phyloP scores from a whole-genome alignment of 2,888 invertebrate species.

The Rotaria sp. region DNA sequence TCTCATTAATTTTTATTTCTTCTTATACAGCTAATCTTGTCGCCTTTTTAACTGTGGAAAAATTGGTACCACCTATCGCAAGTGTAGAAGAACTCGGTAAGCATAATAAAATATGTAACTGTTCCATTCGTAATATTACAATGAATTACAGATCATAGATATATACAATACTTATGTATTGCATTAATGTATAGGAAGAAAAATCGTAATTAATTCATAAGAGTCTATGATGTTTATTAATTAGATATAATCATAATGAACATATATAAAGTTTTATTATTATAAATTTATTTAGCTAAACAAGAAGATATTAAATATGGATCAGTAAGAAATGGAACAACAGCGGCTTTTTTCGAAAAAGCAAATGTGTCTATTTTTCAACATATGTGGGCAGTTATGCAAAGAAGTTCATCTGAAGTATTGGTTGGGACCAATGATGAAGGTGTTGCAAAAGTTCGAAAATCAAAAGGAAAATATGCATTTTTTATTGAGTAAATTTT shows the following conservation, averaged over 20 bases:
- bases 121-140: too few species aligned
- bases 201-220: too few species aligned
- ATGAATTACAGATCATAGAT: too few species aligned
- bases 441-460: slow-evolving; percentile 38
- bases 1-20: slow-evolving; percentile 90
- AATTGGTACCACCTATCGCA: slow-evolving; percentile 87
- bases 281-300: slow-evolving; percentile 61
- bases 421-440: slow-evolving; percentile 34
- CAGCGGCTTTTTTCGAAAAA: slow-evolving; percentile 66
- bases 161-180: too few species aligned
- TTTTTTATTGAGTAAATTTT: slow-evolving; percentile 57
- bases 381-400: slow-evolving; percentile 40
- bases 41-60: slow-evolving; percentile 89
- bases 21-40: slow-evolving; percentile 92
- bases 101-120: too few species aligned
- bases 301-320: slow-evolving; percentile 60
- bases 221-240: too few species aligned
- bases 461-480: slow-evolving; percentile 64
- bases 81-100: slow-evolving; percentile 78
- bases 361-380: slow-evolving; percentile 34
- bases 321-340: slow-evolving; percentile 61
- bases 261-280: not conserved
- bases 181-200: too few species aligned
- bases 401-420: slow-evolving; percentile 30
- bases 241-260: too few species aligned